Conservation (phyloP, 2,888 invertebrate genomes). For the Drosophila bunnanda region DNA sequence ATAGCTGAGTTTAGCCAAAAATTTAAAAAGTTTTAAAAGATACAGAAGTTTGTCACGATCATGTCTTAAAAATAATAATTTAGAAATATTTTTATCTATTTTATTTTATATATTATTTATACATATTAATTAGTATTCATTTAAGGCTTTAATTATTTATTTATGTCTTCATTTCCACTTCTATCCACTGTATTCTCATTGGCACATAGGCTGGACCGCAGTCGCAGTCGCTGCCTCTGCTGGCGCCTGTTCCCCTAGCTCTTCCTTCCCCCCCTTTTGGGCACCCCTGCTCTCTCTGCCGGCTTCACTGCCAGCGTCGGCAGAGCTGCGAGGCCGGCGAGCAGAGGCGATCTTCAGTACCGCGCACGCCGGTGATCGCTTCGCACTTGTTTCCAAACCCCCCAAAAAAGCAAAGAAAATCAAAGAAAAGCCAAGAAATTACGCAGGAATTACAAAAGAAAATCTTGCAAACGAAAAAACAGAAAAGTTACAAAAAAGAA, state of each 20-base stretch:
- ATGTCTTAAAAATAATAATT: not conserved
- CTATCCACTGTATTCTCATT: conserved; percentile 20
- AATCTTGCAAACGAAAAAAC: not conserved
- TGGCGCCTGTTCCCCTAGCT: not conserved
- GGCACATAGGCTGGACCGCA: conserved; percentile 27
- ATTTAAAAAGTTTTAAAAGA: too few species aligned
- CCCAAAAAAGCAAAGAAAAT: conserved; percentile 17
- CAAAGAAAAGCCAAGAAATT: not conserved
- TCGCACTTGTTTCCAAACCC: conserved; percentile 63
- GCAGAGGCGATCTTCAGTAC: conserved; percentile 70
- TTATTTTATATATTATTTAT: not conserved
- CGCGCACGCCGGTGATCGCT: conserved; percentile 77
- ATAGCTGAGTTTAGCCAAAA: too few species aligned
- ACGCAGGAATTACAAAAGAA: conserved; percentile 6
- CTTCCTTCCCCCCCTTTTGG: not conserved
- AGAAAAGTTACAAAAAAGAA: not conserved
- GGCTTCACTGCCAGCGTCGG: conserved; percentile 19
- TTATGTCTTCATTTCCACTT: not conserved
- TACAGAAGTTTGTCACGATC: not conserved
- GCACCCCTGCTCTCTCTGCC: conserved; percentile 19
- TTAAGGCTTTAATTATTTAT: too few species aligned
- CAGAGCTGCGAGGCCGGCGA: conserved; percentile 28
- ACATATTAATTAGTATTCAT: not conserved
- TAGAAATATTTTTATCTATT: not conserved
- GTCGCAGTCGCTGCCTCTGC: conserved; percentile 11